These are phyloP conservation scores for Malacoctenus gilli DNA, from an alignment of 2,797 vertebrate genomes.

Conservation along the genomic window DNA sequence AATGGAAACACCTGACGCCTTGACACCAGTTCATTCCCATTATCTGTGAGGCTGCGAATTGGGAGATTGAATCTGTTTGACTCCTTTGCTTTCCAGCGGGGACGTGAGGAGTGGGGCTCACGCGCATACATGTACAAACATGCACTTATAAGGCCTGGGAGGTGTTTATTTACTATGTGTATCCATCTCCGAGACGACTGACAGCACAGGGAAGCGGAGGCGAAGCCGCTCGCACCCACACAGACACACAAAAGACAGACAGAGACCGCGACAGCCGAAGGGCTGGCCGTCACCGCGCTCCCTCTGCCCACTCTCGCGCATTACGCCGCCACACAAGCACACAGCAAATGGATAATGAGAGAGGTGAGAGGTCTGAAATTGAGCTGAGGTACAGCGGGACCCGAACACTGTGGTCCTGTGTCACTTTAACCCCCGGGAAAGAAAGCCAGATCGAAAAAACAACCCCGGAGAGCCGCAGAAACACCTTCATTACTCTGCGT, in stretches of 20 bases:
- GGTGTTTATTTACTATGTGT: background rate
- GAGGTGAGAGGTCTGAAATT: conserved; percentile 64
- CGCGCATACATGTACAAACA: background rate
- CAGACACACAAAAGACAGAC: background rate
- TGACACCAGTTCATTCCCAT: conserved; percentile 47
- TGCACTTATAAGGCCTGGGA: too few species aligned
- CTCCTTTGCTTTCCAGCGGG: background rate
- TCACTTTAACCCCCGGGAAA: conserved; percentile 60
- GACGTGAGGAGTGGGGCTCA: background rate
- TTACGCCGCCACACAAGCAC: conserved; percentile 18
- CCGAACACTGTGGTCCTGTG: conserved; percentile 59
- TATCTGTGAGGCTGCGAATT: conserved; percentile 36
- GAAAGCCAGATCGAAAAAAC: conserved; percentile 54
- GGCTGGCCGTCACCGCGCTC: too few species aligned
- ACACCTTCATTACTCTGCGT: conserved; percentile 54
- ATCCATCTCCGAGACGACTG: background rate
- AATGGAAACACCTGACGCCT: conserved; percentile 45
- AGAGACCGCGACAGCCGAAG: too few species aligned
- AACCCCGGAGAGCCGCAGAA: conserved; percentile 35
- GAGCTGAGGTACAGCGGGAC: conserved; percentile 56
- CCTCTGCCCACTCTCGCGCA: background rate
- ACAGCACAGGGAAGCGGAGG: too few species aligned
- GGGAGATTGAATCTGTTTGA: conserved; percentile 35
- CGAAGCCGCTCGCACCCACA: conserved; percentile 2
- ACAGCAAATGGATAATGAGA: conserved; percentile 42